Evolutionary conservation across 2,888 invertebrate species (phyloP).

Genomic region (Sesia bembeciformis): DNA sequence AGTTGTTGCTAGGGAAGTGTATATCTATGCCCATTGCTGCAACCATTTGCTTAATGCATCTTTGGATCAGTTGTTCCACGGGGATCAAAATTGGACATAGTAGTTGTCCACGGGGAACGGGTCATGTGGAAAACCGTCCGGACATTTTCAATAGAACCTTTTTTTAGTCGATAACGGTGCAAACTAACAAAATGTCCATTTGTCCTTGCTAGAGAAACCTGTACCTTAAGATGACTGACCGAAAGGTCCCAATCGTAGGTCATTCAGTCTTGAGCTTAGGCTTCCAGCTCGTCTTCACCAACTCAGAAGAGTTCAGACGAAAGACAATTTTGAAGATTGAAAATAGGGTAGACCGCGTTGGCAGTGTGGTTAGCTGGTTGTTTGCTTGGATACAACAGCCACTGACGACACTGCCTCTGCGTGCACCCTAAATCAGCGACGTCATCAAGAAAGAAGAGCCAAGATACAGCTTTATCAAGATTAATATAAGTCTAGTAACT

Average conservation of each 20-base stretch:
- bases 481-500: no score
- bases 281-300: neutral
- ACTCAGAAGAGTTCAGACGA: neutral
- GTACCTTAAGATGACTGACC: neutral
- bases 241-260: neutral
- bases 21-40: no score
- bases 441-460: neutral
- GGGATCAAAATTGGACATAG: no score
- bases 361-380: conserved; percentile 99
- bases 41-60: no score
- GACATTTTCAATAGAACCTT: no score
- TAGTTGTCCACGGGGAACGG: no score
- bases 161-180: no score
- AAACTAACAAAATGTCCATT: no score
- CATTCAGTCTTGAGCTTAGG: neutral
- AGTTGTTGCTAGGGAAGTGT: no score
- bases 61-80: no score
- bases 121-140: no score
- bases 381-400: conserved; percentile 87
- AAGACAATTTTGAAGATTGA: conserved; percentile 2
- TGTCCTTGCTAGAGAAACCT: neutral
- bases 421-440: conserved; percentile 67
- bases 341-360: conserved; percentile 80
- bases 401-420: conserved; percentile 95
- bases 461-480: no score